phyloP scores from a whole-genome alignment of 1,140 invertebrate genomes.

The Glossosoma conforme region DNA sequence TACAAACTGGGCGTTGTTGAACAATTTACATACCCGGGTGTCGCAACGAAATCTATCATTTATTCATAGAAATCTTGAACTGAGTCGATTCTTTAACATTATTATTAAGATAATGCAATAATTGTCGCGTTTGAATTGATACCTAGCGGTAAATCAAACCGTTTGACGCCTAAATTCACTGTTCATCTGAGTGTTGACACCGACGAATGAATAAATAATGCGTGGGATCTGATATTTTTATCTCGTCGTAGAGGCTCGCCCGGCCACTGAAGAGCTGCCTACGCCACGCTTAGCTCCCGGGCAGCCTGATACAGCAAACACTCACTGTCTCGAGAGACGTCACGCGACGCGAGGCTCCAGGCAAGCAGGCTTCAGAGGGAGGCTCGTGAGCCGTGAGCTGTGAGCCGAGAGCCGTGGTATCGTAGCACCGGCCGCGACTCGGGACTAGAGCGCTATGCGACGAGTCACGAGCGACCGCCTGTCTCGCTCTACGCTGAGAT shows the following conservation, averaged over 20 bases:
- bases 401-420: slow-evolving; percentile 32
- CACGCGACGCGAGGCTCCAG: neutral
- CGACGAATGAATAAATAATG: slow-evolving; percentile 19
- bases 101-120: too few relatives aligned
- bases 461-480: neutral
- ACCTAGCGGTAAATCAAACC: too few relatives aligned
- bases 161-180: too few relatives aligned
- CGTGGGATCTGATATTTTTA: slow-evolving; percentile 9
- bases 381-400: slow-evolving; percentile 33
- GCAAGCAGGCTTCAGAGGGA: slow-evolving; percentile 7
- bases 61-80: too few relatives aligned
- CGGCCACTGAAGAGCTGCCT: neutral
- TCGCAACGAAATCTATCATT: neutral
- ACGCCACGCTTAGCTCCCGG: neutral
- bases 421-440: slow-evolving; percentile 40
- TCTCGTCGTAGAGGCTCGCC: slow-evolving; percentile 1
- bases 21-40: slow-evolving; percentile 5
- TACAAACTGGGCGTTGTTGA: slow-evolving; percentile 26
- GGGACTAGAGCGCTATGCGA: neutral
- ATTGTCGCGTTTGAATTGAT: too few relatives aligned
- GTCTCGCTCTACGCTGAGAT: slow-evolving; percentile 14
- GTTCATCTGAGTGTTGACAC: slow-evolving; percentile 26
- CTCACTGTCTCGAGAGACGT: slow-evolving; percentile 4
- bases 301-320: neutral
- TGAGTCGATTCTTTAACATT: too few relatives aligned